Evolutionary conservation across 2,113 vertebrate species (phyloP), one percentile per base, ranked within the genome.

Genomic region (Typhlomys cinereus): DNA sequence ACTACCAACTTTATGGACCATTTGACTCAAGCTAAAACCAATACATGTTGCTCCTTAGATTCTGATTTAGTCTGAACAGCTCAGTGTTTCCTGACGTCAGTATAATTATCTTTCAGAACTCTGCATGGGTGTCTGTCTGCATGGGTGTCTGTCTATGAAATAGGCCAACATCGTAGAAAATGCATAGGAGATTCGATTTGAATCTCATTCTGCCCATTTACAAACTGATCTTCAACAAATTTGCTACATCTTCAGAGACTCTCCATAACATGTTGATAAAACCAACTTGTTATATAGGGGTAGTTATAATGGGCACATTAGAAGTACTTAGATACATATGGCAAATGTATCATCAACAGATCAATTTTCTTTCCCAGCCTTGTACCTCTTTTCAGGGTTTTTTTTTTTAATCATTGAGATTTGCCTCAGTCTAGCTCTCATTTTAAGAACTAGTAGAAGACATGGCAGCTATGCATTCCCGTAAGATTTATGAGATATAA

Each of bases 11-110:
- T 84, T 74, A 75, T 59, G 41, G 84, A 39, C 70, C 74, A 0
- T 94, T 89, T 90, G 52, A 11, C 71, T 92, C 17, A 36, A 94
- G 31, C 21, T 89, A 61, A 96, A 85, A 94, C 23, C 59, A 20
- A 84, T 64, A 46, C 15, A 71, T 59, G 78, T 82, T 78, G 5
- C 71, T 34, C 34, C 88, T 94, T 91, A 69, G 57, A 86, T 86
- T 86, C 41, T 83, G 23, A 14, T 14, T 9, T 90, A 66, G 46
- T 93, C 50, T 95, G 66, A 86, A 70, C 62, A 75, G 69, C 88
- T 59, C 39, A 85, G 50, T 64, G 50, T 93, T 85, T 92, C 59
- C 34, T 74, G 64, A 90, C 50, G n/a, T 92, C 64, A 90, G 11
- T 92, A 74, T 36, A 52, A 0, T 94, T 87, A 39, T 86, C 31